A percentile compares a stretch with the other conserved stretches of the same genome.
Conservation (phyloP, 2,888 invertebrate species). For the Epinotia brunnichana region DNA sequence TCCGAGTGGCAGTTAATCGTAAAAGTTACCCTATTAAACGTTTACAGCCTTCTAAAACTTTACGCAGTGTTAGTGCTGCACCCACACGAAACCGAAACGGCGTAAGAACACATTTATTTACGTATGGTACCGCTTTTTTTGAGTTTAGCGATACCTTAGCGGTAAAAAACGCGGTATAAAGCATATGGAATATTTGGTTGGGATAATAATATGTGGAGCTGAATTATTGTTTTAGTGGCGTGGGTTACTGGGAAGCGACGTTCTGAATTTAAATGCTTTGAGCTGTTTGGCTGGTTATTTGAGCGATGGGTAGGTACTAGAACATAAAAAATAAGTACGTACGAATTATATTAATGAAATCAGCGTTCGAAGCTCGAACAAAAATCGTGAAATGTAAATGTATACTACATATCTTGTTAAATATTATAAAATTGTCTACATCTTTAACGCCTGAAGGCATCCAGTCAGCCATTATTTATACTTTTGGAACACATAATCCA, state of each 20-base stretch:
- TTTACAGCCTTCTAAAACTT: constrained; percentile 69
- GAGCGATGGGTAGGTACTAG: background rate
- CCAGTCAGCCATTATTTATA: too few relatives aligned
- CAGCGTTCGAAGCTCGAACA: too few relatives aligned
- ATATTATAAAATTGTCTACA: too few relatives aligned
- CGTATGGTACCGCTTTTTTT: background rate
- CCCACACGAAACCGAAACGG: constrained; percentile 9
- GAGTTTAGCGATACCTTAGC: background rate
- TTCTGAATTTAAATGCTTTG: constrained; percentile 21
- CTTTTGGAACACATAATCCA: too few relatives aligned
- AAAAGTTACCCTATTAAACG: constrained; percentile 79
- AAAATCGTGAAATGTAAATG: too few relatives aligned
- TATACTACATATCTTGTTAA: too few relatives aligned
- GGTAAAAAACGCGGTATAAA: constrained; percentile 32
- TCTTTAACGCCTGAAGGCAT: too few relatives aligned
- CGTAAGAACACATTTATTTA: constrained; percentile 10
- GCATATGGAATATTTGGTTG: constrained; percentile 31
- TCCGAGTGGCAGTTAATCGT: constrained; percentile 57
- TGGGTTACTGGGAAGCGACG: constrained; percentile 26
- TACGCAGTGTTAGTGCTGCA: constrained; percentile 40
- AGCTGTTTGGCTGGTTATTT: constrained; percentile 3
- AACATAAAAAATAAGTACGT: background rate
- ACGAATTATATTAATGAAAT: too few relatives aligned
- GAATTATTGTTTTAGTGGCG: constrained; percentile 33
- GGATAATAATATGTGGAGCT: constrained; percentile 31